These are phyloP conservation scores for Tapirus indicus DNA, from an alignment of 2,797 vertebrate species.

Conservation along the genomic window DNA sequence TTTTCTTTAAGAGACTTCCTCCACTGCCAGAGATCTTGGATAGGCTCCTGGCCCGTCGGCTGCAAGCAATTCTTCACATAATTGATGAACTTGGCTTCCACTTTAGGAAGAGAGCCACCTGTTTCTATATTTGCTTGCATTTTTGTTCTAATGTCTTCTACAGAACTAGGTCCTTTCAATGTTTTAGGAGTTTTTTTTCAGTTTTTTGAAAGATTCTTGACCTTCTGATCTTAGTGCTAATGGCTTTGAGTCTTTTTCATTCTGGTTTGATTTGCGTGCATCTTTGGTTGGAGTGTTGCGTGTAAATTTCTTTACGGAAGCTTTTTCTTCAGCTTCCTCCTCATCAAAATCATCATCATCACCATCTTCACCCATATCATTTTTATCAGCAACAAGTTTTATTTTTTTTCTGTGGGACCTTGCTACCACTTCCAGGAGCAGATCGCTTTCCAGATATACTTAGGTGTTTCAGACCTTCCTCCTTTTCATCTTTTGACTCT, in stretches of 20 bases:
- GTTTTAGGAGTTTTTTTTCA: background rate
- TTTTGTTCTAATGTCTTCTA: background rate
- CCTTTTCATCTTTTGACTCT: background rate
- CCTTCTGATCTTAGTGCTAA: background rate
- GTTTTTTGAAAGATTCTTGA: background rate
- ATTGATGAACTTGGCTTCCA: background rate
- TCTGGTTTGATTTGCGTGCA: background rate
- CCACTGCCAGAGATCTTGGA: background rate
- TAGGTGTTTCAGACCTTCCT: background rate
- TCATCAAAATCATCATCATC: background rate
- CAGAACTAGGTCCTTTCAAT: background rate
- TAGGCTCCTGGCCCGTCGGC: background rate
- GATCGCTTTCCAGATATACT: background rate
- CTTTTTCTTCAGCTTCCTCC: background rate
- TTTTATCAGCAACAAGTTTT: background rate
- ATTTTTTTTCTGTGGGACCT: background rate
- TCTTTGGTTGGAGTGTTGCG: background rate
- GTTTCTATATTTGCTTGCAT: background rate
- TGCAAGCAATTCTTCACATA: background rate
- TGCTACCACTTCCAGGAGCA: background rate
- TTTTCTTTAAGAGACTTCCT: background rate
- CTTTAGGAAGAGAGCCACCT: background rate
- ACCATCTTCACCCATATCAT: background rate
- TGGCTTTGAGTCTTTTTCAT: background rate
- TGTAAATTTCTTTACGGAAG: background rate